Conservation (phyloP, 2,797 vertebrate genomes). For the Cichlasoma orientale region DNA sequence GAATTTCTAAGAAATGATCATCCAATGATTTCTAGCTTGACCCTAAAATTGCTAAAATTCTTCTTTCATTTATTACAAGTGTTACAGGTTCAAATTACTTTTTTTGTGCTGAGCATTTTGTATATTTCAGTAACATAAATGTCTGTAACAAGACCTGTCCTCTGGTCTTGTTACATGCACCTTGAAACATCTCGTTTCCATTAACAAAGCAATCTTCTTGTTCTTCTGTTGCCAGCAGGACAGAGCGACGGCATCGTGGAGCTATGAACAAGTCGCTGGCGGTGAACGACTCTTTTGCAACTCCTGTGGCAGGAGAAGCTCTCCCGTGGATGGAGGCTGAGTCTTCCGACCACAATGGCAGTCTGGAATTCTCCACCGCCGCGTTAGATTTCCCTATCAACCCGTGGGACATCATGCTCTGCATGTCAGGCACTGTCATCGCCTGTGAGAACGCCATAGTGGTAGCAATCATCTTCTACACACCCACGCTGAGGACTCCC, state of each 20-base stretch:
- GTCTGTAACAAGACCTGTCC: background rate
- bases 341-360: slow-evolving; percentile 71
- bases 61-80: too few species aligned
- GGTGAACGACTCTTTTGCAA: slow-evolving; percentile 83
- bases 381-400: slow-evolving; percentile 83
- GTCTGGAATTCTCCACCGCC: slow-evolving; percentile 74
- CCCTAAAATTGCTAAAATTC: background rate
- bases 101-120: background rate
- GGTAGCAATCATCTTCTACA: slow-evolving; percentile 96
- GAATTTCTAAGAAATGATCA: background rate
- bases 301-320: slow-evolving; percentile 73
- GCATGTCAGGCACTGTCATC: slow-evolving; percentile 95
- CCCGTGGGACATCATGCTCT: slow-evolving; percentile 97
- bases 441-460: slow-evolving; percentile 97
- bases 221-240: slow-evolving; percentile 48
- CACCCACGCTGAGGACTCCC: slow-evolving; percentile 91
- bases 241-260: slow-evolving; percentile 36
- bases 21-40: background rate
- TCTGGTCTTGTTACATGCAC: background rate
- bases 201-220: background rate
- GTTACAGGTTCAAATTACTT: too few species aligned
- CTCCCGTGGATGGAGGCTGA: slow-evolving; percentile 68
- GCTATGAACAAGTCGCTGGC: slow-evolving; percentile 85
- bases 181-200: background rate
- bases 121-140: background rate